Percentiles rank a stretch among this genome's conserved stretches.
phyloP scores from a whole-genome alignment of 2,797 vertebrate genomes.

The Tokudaia tokunoshimensis region DNA sequence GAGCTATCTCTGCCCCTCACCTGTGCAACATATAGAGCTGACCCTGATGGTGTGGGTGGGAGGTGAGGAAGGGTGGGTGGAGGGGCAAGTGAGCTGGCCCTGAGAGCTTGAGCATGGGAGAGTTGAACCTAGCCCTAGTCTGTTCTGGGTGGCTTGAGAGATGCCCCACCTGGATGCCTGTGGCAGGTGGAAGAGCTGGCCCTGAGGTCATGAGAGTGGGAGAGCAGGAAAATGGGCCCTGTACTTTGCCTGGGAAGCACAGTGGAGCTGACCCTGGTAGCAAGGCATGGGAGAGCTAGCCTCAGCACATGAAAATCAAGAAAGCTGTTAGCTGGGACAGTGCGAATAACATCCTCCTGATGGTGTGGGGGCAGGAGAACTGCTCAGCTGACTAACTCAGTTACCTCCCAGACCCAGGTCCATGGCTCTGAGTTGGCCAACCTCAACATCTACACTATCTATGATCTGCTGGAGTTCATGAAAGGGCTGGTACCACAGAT shows the following conservation, averaged over 20 bases:
- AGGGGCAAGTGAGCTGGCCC: neutral
- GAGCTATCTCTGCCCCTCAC: neutral
- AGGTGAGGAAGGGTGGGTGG: neutral
- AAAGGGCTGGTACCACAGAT: neutral
- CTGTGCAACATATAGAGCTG: neutral
- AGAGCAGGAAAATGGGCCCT: neutral
- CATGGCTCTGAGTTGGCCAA: neutral
- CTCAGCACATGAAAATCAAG: neutral
- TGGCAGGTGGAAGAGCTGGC: neutral
- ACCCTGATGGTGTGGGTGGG: neutral
- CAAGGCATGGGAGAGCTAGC: neutral
- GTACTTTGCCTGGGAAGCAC: neutral
- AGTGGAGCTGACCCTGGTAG: neutral
- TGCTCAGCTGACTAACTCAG: neutral
- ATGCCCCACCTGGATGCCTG: neutral
- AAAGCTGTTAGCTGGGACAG: neutral
- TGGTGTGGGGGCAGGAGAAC: neutral
- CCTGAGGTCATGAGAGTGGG: neutral
- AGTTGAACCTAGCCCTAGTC: neutral
- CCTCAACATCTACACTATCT: neutral
- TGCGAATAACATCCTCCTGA: neutral
- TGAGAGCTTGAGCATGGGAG: neutral
- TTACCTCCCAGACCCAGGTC: neutral
- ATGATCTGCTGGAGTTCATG: neutral
- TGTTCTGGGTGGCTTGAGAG: neutral